Base-by-base conservation (phyloP, 2,888 invertebrate genomes). In the Villa cingulata region DNA sequence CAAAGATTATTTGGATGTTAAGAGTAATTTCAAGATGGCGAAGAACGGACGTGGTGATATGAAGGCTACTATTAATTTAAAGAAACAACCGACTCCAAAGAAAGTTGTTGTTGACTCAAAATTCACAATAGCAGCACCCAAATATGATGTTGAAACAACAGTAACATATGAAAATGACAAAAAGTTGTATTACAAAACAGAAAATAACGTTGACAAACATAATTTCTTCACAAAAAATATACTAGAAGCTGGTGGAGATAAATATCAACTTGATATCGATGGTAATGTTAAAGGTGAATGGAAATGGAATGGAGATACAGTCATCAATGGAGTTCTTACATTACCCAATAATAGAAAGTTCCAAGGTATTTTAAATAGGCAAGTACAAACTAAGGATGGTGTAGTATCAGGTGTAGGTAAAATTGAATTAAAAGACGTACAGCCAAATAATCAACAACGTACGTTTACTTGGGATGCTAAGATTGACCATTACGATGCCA, bases 141-240 rank as follows among this genome's bases (percentile, higher is more conserved):
- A 73, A 2, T 81, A 76, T 62, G 75, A 77, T 51, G 71, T 78
- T 0, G 76, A 78, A 41, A 57, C 80, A 0, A 81, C 78, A 41
- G 45, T 88, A 4, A 77, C 72, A 55, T 77, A 83, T 29, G 78
- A 86, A 62, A 81, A 74, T 51, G 80, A 79, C 39, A 81, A 83
- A 57, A 81, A 81, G 56, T 56, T 87, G 4, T 74, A 75, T 49
- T 56, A 86, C 37, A 75, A 75, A 32, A 83, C 86, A 0, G 73
- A 75, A 52, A 77, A 75, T 46, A 75, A 74, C 52, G 54, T 73
- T 1, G 74, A 63, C 68, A 32, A 70, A 6, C 68, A 70, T 9
- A 67, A 72, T 2, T 38, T 83, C 1, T 77, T 80, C 20, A 77
- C 83, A 1, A 83, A 80, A 58, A 81, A 77, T 55, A 57, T 67